Evolutionary conservation across 2,888 invertebrate species (phyloP), one percentile per base, ranked within the genome.

Genomic region (Sinotaia quadrata): DNA sequence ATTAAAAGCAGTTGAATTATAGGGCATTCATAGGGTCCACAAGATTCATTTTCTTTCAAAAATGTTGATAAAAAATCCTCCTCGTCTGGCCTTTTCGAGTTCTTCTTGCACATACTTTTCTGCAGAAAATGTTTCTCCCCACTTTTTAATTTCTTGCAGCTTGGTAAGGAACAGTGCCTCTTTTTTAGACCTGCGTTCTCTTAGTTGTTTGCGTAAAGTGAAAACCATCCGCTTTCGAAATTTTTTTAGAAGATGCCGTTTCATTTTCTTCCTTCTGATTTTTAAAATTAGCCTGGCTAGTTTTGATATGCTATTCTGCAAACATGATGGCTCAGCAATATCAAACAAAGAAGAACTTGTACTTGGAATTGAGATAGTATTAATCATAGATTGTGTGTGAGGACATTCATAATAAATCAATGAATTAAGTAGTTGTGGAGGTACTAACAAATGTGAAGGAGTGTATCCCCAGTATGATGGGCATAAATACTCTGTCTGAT

Each of bases 221-320:
- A 75, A 69, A 57, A 66, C 67, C 62, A 72, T 71, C 49, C 60
- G 68, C 31, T 74, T 70, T 2, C 72, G 58, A 27, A 68, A 62
- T 60, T 76, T 78, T 44, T 74, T 74, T 33, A 74, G 34, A 31
- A 71, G 69, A 54, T 79, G 79, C 24, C 70, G 73, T 31, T 76
- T 78, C 79, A 79, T 79, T 68, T 75, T 75, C 34, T 68, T 72
- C 21, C 73, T 70, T 4, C 75, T 65, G 33, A 75, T 74, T 33
- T 60, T 71, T 66, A 74, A 52, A 36, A 77, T 75, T 21, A 54
- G 37, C 24, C 63, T 67, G 4, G 74, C 74, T 21, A 68, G 59
- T 63, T 66, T 74, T n/a, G n/a, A n/a, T n/a, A n/a, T n/a, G n/a
- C n/a, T n/a, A n/a, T n/a, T n/a, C n/a, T n/a, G n/a, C n/a, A n/a